Base-by-base conservation (phyloP, 2,113 vertebrate species). In the Hypocryptadius cinnamomeus region DNA sequence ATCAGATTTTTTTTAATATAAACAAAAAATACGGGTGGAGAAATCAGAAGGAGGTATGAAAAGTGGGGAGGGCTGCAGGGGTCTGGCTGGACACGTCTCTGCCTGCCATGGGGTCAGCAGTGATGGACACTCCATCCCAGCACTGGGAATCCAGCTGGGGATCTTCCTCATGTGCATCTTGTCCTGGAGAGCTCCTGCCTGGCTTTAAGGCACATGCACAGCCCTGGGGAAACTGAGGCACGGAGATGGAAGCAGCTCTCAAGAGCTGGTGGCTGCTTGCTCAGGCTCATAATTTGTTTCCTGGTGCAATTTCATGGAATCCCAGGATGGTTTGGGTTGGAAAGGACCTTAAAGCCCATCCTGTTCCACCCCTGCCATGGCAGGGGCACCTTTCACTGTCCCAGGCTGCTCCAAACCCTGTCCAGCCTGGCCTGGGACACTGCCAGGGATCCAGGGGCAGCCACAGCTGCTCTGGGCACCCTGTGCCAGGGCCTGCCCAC, bases 241-340 rank as follows among this genome's bases (percentile, higher is more conserved):
- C 3, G 0, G 76, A 6, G 50, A 0, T 10, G n/a, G 54, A 20
- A 35, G 9, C 2, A 27, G 18, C 47, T 8, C 5, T 0, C 6
- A 11, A n/a, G 24, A 40, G 24, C 1, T 4, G 2, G 30, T 15
- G 13, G 60, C 44, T 2, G 1, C 35, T 45, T 7, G 5, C 24
- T 76, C 39, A 59, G 47, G 31, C 3, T 40, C 16, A 6, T 44
- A 0, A 3, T 57, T 65, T 44, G 16, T 54, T 53, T 81, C 33
- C 53, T 47, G 40, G 9, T 44, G 53, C 11, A n/a, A 53, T 60
- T 61, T 40, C 17, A 13, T 19, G 18, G 54, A 76, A 35, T 27
- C 3, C 2, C 40, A 13, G 35, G 0, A 4, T 27, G 47, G 20
- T 35, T 69, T 69, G 63, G 17, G 14, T 61, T 40, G 69, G 33